Base-by-base conservation (phyloP, 2,888 invertebrate species). In the Erebia ligea region DNA sequence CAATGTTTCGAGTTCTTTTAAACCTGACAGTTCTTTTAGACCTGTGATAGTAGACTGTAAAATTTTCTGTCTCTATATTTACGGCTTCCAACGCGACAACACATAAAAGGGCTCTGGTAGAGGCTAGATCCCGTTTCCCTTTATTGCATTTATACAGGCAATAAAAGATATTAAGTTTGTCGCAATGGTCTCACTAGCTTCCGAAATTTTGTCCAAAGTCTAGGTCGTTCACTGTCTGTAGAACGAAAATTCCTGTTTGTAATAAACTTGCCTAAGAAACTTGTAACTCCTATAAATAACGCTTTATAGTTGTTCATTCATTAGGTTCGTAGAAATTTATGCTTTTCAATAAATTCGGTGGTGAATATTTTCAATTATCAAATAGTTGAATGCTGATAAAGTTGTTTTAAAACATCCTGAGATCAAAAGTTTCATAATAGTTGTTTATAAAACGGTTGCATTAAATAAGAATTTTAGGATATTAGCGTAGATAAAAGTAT, bases 211-310 rank as follows among this genome's bases (percentile, higher is more conserved):
- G 64, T 64, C 19, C n/a, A 42, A 19, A 45, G 13, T 21, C 45
- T 21, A 15, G 68, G 64, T 71, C 71, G 48, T 68, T 68, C 68
- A 68, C 71, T 68, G 71, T 68, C 68, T 65, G 59, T 40, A 19
- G 42, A 61, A 52, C 15, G 52, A 68, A 68, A 68, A 68, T 25
- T 65, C 54, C 34, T 61, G 21, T 68, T 65, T 52, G 34, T 69
- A 69, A 66, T 52, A 67, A 69, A 63, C 48, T 63, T 56, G 48
- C 15, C n/a, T 57, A 57, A 63, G 34, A 25, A 68, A 45, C 13
- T 56, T 42, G 42, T 48, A 67, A 57, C 57, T 64, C 50, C 34
- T 34, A 52, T 64, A 64, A 64, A 64, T 64, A 64, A 64, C 50
- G 34, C 50, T 64, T 64, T 52, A 64, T 50, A 64, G 50, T 64